Percentiles rank a stretch among this genome's conserved stretches.
These are phyloP conservation scores for Elaeidobius kamerunicus DNA, from an alignment of 2,888 invertebrate genomes.

Conservation along the genomic window DNA sequence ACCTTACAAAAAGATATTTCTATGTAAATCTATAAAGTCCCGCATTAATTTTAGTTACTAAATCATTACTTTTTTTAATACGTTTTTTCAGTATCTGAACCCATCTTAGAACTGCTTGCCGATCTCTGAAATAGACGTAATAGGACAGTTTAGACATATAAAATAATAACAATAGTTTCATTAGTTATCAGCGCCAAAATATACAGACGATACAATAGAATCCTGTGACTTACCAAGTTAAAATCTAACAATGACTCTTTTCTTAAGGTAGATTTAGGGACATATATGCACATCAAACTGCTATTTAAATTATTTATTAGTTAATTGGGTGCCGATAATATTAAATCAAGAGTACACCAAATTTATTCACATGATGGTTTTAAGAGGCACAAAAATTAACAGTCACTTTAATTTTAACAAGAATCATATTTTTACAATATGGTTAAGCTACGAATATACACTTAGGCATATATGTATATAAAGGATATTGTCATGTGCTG, in stretches of 20 bases:
- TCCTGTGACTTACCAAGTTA: neutral
- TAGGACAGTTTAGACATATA: neutral
- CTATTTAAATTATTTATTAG: conserved; percentile 17
- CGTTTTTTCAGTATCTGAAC: too few relatives aligned
- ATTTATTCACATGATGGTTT: conserved; percentile 16
- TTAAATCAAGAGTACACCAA: conserved; percentile 18
- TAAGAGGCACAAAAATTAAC: conserved; percentile 25
- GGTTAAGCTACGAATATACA: conserved; percentile 28
- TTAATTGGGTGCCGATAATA: conserved; percentile 20
- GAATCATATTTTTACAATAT: conserved; percentile 15
- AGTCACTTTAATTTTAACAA: conserved; percentile 8
- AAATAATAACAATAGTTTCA: conserved; percentile 5
- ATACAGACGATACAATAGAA: neutral
- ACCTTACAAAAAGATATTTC: too few relatives aligned
- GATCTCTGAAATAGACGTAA: too few relatives aligned
- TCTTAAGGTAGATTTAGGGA: neutral
- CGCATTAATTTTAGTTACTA: too few relatives aligned
- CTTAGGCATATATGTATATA: conserved; percentile 22
- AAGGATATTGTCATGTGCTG: conserved; percentile 29
- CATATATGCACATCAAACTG: neutral
- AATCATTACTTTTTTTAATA: too few relatives aligned
- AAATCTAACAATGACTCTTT: too few relatives aligned
- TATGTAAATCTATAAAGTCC: too few relatives aligned
- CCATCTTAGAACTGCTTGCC: too few relatives aligned
- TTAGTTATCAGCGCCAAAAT: neutral